Percentiles rank a stretch among this genome's conserved stretches.
phyloP scores from a whole-genome alignment of 2,797 vertebrate species.

The Lophotriccus pileatus region DNA sequence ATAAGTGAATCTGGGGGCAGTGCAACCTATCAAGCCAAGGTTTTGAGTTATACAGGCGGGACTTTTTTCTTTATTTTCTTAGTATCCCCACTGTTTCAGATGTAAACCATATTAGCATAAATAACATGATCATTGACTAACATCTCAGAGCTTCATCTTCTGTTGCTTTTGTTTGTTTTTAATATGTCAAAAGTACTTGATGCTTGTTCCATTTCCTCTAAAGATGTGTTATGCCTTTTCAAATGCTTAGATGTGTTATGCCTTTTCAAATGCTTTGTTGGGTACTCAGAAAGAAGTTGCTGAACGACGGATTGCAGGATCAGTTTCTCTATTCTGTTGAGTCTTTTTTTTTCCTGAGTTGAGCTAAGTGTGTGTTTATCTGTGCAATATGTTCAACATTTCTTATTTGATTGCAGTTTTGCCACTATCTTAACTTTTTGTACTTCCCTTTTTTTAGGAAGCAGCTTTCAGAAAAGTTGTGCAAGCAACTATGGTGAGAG shows the following conservation, averaged over 20 bases:
- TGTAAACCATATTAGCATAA: neutral
- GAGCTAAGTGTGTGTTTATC: neutral
- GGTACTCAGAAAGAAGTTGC: neutral
- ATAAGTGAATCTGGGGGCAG: neutral
- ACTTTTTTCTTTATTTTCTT: neutral
- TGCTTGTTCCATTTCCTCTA: neutral
- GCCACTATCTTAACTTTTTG: neutral
- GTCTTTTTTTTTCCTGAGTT: neutral
- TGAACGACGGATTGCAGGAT: neutral
- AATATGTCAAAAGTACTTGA: neutral
- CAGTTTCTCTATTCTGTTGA: neutral
- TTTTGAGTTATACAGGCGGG: neutral
- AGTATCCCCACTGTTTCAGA: neutral
- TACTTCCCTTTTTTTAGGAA: conserved; percentile 78
- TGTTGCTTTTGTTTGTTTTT: neutral
- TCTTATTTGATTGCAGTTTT: neutral
- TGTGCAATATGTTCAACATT: neutral
- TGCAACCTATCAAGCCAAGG: neutral
- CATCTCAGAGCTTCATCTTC: neutral
- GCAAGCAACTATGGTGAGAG: conserved; percentile 98
- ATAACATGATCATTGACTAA: neutral
- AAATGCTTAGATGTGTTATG: neutral
- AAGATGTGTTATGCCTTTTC: neutral
- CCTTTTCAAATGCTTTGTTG: neutral
- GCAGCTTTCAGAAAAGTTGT: conserved; percentile 99